These are phyloP conservation scores for Pseudococcus jackbeardsleyi DNA, from an alignment of 2,888 invertebrate genomes.

Conservation along the genomic window DNA sequence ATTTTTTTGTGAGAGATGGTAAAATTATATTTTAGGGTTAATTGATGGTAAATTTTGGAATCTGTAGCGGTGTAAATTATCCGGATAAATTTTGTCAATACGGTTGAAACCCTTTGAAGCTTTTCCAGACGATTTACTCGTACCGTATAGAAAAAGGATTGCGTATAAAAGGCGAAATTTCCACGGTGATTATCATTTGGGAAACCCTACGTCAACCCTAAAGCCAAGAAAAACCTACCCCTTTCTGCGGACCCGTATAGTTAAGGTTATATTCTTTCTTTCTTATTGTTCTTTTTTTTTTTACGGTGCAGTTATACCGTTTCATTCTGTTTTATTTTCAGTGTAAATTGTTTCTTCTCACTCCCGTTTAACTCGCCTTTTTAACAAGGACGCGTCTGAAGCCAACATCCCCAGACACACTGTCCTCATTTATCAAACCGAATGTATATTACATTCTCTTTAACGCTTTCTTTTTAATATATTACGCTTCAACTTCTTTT, in stretches of 20 bases:
- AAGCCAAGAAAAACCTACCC: slow-evolving; percentile 60
- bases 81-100: not conserved
- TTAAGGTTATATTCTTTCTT: slow-evolving; percentile 61
- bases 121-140: slow-evolving; percentile 13
- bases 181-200: slow-evolving; percentile 27
- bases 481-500: slow-evolving; percentile 65
- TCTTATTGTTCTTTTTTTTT: slow-evolving; percentile 60
- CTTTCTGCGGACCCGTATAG: not conserved
- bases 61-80: not conserved
- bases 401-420: slow-evolving; percentile 62
- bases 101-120: not conserved
- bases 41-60: not conserved
- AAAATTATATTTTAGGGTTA: not conserved
- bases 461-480: slow-evolving; percentile 64
- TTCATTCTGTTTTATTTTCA: slow-evolving; percentile 64
- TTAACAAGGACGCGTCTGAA: slow-evolving; percentile 62
- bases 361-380: slow-evolving; percentile 62
- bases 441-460: slow-evolving; percentile 65
- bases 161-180: slow-evolving; percentile 15
- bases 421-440: slow-evolving; percentile 65
- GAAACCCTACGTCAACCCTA: slow-evolving; percentile 53
- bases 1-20: not conserved
- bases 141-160: not conserved
- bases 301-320: slow-evolving; percentile 58
- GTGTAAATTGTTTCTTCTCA: slow-evolving; percentile 63